Evolutionary conservation across 92 coral and sea anemone genomes (phyloP).

Genomic region (Pocillopora meandrina): DNA sequence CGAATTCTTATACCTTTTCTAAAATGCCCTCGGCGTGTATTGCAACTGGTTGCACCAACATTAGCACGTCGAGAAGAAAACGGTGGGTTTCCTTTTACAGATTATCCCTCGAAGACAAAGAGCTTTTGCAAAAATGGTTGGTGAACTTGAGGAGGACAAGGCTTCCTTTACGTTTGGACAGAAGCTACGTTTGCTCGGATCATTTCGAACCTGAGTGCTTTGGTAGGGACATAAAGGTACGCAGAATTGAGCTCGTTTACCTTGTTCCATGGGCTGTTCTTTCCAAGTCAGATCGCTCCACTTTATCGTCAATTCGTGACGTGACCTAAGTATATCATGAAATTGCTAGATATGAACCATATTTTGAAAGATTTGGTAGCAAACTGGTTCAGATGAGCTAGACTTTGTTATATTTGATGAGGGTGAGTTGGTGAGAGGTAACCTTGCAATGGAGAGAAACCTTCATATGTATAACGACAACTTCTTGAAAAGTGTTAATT

Average conservation of each 20-base stretch:
- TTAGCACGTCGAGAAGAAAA: neutral
- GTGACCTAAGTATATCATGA: too few relatives aligned
- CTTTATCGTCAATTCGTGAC: too few relatives aligned
- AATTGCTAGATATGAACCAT: too few relatives aligned
- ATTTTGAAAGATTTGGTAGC: too few relatives aligned
- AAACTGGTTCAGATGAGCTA: too few relatives aligned
- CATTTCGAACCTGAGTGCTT: conserved; percentile 9
- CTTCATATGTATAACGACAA: too few relatives aligned
- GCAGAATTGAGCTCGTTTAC: neutral
- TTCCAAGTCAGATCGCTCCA: too few relatives aligned
- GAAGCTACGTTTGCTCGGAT: conserved; percentile 6
- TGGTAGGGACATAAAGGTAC: conserved; percentile 15
- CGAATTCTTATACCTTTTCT: neutral
- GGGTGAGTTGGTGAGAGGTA: too few relatives aligned
- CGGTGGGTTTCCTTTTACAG: neutral
- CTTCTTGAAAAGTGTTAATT: too few relatives aligned
- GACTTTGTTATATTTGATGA: too few relatives aligned
- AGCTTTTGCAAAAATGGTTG: conserved; percentile 3
- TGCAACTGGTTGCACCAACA: conserved; percentile 1
- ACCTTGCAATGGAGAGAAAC: too few relatives aligned
- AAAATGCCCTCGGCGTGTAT: neutral
- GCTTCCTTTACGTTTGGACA: neutral
- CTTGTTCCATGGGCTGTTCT: neutral
- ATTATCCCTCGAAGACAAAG: neutral
- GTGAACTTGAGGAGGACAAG: neutral